phyloP scores from a whole-genome alignment of 1,140 invertebrate species.

The Platorchestia sp. region DNA sequence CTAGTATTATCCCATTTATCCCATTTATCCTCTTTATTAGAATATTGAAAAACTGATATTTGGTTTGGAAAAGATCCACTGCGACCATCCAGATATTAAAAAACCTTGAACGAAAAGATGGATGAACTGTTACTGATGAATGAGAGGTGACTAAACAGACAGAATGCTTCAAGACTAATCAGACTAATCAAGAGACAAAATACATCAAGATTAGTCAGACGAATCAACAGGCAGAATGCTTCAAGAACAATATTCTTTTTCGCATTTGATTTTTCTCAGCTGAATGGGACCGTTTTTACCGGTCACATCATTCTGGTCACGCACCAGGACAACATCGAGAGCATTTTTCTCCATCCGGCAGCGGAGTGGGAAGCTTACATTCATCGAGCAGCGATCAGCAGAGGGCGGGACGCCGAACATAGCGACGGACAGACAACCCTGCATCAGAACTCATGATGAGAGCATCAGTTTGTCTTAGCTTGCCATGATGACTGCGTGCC shows the following conservation, averaged over 20 bases:
- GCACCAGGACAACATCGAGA: background rate
- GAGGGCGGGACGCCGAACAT: background rate
- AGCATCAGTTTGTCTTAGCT: conserved; percentile 23
- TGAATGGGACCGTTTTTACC: background rate
- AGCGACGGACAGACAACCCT: background rate
- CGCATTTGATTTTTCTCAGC: background rate
- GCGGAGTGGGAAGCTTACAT: background rate
- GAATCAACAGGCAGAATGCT: background rate
- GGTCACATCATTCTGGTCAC: background rate
- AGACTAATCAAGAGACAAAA: no score
- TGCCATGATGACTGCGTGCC: conserved; percentile 19
- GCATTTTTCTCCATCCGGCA: background rate
- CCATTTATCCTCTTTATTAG: no score
- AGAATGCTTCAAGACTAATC: no score
- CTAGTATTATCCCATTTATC: no score
- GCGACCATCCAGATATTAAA: no score
- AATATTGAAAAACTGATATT: no score
- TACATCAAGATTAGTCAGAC: no score
- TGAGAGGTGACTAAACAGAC: no score
- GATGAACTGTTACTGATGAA: no score
- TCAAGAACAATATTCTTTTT: background rate
- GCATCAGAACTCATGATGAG: conserved; percentile 28
- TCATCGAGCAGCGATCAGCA: background rate
- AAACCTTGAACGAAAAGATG: no score
- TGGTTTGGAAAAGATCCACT: no score